These are phyloP conservation scores for Andrena dorsata DNA, from an alignment of 2,888 invertebrate species.

Conservation along the genomic window DNA sequence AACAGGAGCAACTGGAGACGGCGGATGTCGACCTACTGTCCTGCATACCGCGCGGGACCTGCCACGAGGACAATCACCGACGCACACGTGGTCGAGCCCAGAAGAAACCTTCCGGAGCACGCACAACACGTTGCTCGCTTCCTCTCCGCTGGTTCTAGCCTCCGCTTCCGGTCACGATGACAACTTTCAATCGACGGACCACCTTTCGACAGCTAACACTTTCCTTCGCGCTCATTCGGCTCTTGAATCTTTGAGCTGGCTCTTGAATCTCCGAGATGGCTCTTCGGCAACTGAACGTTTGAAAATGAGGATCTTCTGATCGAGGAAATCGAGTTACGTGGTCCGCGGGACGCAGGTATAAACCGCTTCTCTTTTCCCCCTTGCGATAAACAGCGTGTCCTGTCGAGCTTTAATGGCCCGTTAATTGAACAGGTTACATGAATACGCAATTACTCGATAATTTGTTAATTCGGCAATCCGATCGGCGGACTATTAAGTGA, in stretches of 20 bases:
- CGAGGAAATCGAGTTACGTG: too few species aligned
- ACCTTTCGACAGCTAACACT: not conserved
- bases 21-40: slow-evolving; percentile 79
- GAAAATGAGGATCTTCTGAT: too few species aligned
- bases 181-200: not conserved
- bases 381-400: too few species aligned
- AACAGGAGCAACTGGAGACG: slow-evolving; percentile 30
- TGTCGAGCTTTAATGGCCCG: not conserved
- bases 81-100: slow-evolving; percentile 30
- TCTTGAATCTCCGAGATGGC: too few species aligned
- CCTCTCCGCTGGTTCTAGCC: not conserved
- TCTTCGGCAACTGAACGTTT: too few species aligned
- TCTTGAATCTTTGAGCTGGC: too few species aligned
- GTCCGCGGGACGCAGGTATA: too few species aligned
- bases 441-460: slow-evolving; percentile 5
- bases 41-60: slow-evolving; percentile 76
- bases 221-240: not conserved
- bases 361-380: not conserved
- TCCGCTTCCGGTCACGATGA: not conserved
- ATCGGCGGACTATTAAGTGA: slow-evolving; percentile 1
- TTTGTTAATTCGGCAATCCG: slow-evolving; percentile 18
- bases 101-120: not conserved
- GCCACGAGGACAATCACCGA: slow-evolving; percentile 14
- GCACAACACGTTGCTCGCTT: not conserved
- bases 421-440: not conserved